Evolutionary conservation across 2,888 invertebrate species (phyloP).

Genomic region (Eristalis intricaria): DNA sequence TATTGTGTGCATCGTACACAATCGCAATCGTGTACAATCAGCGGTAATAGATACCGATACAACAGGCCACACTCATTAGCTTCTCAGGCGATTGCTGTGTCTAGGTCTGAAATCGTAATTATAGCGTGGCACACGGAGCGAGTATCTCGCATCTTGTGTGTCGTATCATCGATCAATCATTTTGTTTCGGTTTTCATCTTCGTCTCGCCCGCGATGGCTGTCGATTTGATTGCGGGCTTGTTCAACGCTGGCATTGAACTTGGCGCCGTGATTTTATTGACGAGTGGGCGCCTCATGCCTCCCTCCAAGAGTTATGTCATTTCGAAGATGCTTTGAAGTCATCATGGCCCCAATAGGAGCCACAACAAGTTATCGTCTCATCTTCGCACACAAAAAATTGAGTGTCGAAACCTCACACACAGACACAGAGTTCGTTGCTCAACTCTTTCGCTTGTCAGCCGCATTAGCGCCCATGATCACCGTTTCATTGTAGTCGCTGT

Average conservation of each 20-base stretch:
- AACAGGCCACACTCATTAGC: conserved; percentile 8
- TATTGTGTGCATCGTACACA: background rate
- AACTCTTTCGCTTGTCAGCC: conserved; percentile 23
- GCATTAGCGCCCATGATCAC: background rate
- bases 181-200: background rate
- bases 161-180: background rate
- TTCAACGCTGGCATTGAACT: background rate
- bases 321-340: background rate
- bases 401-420: conserved; percentile 23
- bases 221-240: background rate
- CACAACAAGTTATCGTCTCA: background rate
- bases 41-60: conserved; percentile 19
- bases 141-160: background rate
- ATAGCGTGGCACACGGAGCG: background rate
- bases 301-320: background rate
- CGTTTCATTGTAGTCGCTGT: background rate
- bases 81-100: background rate
- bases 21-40: background rate
- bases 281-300: background rate
- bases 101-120: conserved; percentile 10
- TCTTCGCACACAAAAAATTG: background rate
- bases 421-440: conserved; percentile 26
- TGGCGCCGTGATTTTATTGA: background rate
- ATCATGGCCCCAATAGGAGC: background rate
- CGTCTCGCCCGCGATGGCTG: background rate